A percentile compares a stretch with the other conserved stretches of the same genome.
Evolutionary conservation across 2,888 invertebrate genomes (phyloP).

Genomic region (Drosophila infuscata): DNA sequence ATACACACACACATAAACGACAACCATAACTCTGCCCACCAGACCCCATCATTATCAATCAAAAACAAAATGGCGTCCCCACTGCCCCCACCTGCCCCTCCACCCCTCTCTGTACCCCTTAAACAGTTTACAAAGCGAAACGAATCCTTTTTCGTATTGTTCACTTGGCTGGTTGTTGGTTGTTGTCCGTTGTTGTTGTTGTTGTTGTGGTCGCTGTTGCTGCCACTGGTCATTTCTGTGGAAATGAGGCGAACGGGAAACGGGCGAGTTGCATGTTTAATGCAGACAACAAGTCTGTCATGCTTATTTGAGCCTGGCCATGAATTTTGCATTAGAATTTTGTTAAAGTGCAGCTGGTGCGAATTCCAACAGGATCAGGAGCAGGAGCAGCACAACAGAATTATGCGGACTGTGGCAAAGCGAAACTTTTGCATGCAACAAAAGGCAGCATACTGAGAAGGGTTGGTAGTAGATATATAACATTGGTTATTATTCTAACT

Average conservation of each 20-base stretch:
- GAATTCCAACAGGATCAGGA: conserved; percentile 24
- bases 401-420: conserved; percentile 8
- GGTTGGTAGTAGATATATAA: conserved; percentile 24
- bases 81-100: neutral
- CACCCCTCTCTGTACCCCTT: neutral
- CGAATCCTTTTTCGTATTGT: conserved; percentile 10
- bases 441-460: neutral
- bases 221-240: conserved; percentile 59
- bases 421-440: conserved; percentile 34
- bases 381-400: neutral
- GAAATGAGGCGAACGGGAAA: conserved; percentile 15
- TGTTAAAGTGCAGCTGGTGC: conserved; percentile 81
- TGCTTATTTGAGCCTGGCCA: conserved; percentile 63
- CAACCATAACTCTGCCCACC: conserved; percentile 38
- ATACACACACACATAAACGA: conserved; percentile 14
- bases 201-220: conserved; percentile 40
- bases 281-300: conserved; percentile 61
- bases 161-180: conserved; percentile 22
- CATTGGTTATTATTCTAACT: neutral
- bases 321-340: conserved; percentile 80
- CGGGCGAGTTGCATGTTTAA: conserved; percentile 60
- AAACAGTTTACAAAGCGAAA: conserved; percentile 51
- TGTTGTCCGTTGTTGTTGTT: conserved; percentile 46
- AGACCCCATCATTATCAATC: conserved; percentile 69
- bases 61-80: conserved; percentile 61